Evolutionary conservation across 2,888 invertebrate species (phyloP), one percentile per base, ranked within the genome.

Genomic region (Seira sanloemensis): DNA sequence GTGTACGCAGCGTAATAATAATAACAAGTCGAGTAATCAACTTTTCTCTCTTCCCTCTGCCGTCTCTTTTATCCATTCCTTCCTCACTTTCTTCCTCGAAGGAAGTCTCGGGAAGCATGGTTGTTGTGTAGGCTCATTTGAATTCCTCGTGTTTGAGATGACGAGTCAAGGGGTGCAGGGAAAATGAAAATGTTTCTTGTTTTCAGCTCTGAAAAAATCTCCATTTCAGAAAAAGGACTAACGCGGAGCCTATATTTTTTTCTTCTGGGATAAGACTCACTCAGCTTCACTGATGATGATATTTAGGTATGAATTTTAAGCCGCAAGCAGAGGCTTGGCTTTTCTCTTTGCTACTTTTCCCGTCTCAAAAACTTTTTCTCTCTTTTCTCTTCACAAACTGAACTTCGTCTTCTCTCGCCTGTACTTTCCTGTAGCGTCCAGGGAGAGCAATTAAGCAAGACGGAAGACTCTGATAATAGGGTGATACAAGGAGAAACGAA

Each of bases 181-280:
- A 86, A 87, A 86, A 90, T 90, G 90, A 90, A 90, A 90, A 90
- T 90, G 90, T 88, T 79, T 50, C 58, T 80, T 69, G 86, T 86
- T 89, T 50, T n/a, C 1, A 50, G 50, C 50, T 50, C 16, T 50
- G n/a, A 50, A 50, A 37, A 37, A 37, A 37, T 37, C 12, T 50
- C n/a, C 16, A n/a, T 50, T 50, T 50, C 37, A 37, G 50, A 50
- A 50, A 50, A 50, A 50, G n/a, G 50, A 50, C 50, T n/a, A n/a
- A n/a, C n/a, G n/a, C n/a, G n/a, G 50, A 50, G 50, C n/a, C 50
- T 50, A 50, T 50, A 50, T 50, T 50, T 2, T 50, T 50, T 50
- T 16, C 16, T 2, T 50, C n/a, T 50, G 16, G 50, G 50, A 50
- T 50, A 18, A 50, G 1, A 18, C 50, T 50, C 50, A 50, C 16